phyloP scores from a whole-genome alignment of 2,797 vertebrate species.

The Lateolabrax maculatus region DNA sequence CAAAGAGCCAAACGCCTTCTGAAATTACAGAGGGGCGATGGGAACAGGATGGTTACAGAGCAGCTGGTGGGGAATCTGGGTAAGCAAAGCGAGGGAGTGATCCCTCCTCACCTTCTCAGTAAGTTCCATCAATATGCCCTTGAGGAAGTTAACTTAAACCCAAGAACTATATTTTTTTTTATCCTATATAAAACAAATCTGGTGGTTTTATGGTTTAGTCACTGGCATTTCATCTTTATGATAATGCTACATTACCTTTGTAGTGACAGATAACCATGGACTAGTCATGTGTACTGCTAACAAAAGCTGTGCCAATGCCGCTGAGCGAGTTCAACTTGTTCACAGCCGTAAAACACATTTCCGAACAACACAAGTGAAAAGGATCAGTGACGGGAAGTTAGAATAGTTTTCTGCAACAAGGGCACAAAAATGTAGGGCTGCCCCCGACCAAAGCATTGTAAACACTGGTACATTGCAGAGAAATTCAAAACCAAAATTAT shows the following conservation, averaged over 20 bases:
- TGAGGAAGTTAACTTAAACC: slow-evolving; percentile 10
- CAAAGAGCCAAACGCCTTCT: slow-evolving; percentile 55
- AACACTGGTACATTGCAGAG: too few species aligned
- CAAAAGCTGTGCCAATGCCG: neutral
- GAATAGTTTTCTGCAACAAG: neutral
- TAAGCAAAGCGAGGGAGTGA: neutral
- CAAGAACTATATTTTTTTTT: too few species aligned
- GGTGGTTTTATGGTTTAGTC: neutral
- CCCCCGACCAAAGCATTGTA: too few species aligned
- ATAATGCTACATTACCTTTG: neutral
- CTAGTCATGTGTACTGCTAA: neutral
- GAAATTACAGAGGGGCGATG: slow-evolving; percentile 62
- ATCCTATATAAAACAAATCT: too few species aligned
- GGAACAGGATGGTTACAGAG: slow-evolving; percentile 5
- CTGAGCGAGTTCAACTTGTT: slow-evolving; percentile 7
- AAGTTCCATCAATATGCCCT: slow-evolving; percentile 3
- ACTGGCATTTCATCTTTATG: neutral
- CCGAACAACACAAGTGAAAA: neutral
- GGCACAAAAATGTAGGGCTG: neutral
- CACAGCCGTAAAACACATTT: neutral
- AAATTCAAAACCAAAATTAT: too few species aligned
- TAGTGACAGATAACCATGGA: neutral
- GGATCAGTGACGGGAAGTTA: neutral
- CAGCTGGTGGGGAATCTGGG: neutral
- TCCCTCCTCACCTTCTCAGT: neutral